phyloP scores from a whole-genome alignment of 2,888 invertebrate genomes.

The Lutraria lutraria region DNA sequence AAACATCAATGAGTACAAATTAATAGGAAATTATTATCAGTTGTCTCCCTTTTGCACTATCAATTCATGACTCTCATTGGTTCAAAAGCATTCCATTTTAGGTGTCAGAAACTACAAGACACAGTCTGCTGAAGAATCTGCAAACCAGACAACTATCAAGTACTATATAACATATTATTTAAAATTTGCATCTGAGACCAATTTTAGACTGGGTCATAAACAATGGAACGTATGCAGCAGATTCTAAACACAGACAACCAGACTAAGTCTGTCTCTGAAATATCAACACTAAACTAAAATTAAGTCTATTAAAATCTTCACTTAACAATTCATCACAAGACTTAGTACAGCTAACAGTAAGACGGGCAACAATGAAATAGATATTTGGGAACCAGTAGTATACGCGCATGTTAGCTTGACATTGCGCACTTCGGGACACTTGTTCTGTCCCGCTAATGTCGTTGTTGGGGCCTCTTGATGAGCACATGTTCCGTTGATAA shows the following conservation, averaged over 20 bases:
- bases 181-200: too few species aligned
- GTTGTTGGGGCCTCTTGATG: conserved; percentile 83
- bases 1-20: too few species aligned
- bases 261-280: not conserved
- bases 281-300: not conserved
- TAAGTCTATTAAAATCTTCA: not conserved
- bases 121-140: too few species aligned
- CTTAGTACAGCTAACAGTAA: not conserved
- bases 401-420: conserved; percentile 79
- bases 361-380: not conserved
- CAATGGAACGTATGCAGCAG: too few species aligned
- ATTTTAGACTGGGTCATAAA: too few species aligned
- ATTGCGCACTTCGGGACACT: conserved; percentile 84
- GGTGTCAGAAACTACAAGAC: too few species aligned
- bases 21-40: too few species aligned
- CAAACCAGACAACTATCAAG: too few species aligned
- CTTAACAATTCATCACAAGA: not conserved
- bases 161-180: too few species aligned
- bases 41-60: too few species aligned
- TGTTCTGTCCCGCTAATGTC: conserved; percentile 83
- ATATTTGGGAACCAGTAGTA: conserved; percentile 63
- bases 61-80: too few species aligned
- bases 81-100: too few species aligned
- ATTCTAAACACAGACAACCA: not conserved
- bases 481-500: conserved; percentile 87